phyloP scores from a whole-genome alignment of 1,140 invertebrate species.

The Rhopalosiphum maidis region DNA sequence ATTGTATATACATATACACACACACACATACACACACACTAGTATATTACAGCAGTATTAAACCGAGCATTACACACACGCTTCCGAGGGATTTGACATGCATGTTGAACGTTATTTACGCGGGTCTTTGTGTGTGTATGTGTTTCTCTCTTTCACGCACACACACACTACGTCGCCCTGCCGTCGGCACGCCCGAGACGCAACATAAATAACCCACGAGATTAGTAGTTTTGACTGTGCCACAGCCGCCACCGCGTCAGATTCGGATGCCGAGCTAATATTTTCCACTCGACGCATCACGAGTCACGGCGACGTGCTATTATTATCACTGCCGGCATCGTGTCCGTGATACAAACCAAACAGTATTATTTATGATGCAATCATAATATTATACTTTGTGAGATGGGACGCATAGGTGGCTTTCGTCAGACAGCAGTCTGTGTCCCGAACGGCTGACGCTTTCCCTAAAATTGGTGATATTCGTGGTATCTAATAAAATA shows the following conservation, averaged over 20 bases:
- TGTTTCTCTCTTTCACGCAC: not conserved
- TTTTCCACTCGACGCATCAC: not conserved
- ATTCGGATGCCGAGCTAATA: not conserved
- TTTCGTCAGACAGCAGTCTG: too few species aligned
- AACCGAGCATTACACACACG: not conserved
- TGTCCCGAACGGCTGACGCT: too few species aligned
- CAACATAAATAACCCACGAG: constrained; percentile 44
- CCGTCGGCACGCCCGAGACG: constrained; percentile 12
- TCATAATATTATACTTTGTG: not conserved
- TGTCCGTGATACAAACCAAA: not conserved
- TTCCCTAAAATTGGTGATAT: too few species aligned
- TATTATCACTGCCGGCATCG: not conserved
- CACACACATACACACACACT: not conserved
- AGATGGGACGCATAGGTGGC: too few species aligned
- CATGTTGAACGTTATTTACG: constrained; percentile 49
- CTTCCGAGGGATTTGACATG: constrained; percentile 15
- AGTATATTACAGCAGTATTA: not conserved
- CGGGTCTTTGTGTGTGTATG: not conserved
- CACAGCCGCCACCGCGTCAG: not conserved
- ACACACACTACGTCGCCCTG: not conserved
- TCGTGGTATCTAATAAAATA: too few species aligned
- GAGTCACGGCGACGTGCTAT: not conserved
- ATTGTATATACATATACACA: not conserved
- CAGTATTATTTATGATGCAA: constrained; percentile 11
- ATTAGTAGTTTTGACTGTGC: constrained; percentile 35